Base-by-base conservation (phyloP, 2,113 vertebrate genomes). In the Eulemur rufifrons region DNA sequence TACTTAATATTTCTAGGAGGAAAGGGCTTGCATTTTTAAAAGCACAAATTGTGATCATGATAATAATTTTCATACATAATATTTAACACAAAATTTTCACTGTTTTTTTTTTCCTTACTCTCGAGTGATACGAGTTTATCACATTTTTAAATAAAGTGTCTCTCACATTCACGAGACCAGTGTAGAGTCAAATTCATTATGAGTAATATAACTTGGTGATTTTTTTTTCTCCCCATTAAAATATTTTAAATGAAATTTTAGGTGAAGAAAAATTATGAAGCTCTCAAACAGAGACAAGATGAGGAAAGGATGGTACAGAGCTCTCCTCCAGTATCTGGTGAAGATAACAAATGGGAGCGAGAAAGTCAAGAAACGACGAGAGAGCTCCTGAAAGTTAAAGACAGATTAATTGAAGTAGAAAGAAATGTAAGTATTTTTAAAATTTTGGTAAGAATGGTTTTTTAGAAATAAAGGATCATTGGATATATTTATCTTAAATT, bases 201-300 rank as follows among this genome's bases (percentile, higher is more conserved):
- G 37, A 95, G 47, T 91, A 84, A 61, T 94, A 81, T 29, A 87
- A 91, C 25, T 54, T 68, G 17, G 7, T 88, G n/a, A 37, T 68
- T 80, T 91, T 63, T 42, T 95, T 91, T 93, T 47, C 54, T 81
- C 21, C 21, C 10, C 27, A 82, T 88, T 97, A 91, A 97, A 92
- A 92, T 91, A 63, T 96, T 87, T 86, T 96, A 81, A 98, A 98
- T 95, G 63, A 97, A 89, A 92, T 98, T 98, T 90, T 96, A 99
- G 99, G 99, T 99, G 93, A 99, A 99, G 98, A 99, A 99, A 98
- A 99, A 99, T 98, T 99, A 99, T 14, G 99, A 99, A 98, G 99
- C 99, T 15, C 99, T 99, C 56, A 99, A 99, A 84, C 99, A 99
- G 96, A 99, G 99, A 94, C 99, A 99, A 97, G 99, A 99, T 96